phyloP scores from a whole-genome alignment of 1,140 invertebrate genomes.

The Sweltsa coloradensis region DNA sequence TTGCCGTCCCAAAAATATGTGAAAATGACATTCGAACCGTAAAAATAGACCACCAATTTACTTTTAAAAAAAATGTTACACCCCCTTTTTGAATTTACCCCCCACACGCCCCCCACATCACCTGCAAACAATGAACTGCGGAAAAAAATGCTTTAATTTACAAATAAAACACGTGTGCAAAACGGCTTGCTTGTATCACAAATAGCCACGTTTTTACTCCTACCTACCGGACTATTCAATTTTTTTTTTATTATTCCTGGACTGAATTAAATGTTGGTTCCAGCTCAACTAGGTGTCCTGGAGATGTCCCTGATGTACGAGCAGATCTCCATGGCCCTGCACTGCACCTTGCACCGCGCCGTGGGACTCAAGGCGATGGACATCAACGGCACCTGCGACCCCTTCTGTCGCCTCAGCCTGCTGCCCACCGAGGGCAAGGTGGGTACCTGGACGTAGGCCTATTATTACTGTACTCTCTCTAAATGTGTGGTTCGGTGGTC shows the following conservation, averaged over 20 bases:
- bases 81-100: too few relatives aligned
- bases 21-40: too few relatives aligned
- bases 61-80: too few relatives aligned
- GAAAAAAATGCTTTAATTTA: background rate
- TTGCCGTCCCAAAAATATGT: too few relatives aligned
- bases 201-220: too few relatives aligned
- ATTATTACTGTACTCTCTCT: background rate
- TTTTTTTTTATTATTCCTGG: too few relatives aligned
- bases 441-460: too few relatives aligned
- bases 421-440: conserved; percentile 56
- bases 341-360: conserved; percentile 64
- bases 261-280: too few relatives aligned
- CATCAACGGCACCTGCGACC: conserved; percentile 78
- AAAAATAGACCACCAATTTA: too few relatives aligned
- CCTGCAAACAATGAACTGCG: background rate
- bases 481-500: background rate
- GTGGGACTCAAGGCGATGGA: conserved; percentile 72
- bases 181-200: too few relatives aligned
- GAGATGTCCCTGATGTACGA: conserved; percentile 73
- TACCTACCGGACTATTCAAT: too few relatives aligned
- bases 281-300: conserved; percentile 36
- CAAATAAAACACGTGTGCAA: too few relatives aligned
- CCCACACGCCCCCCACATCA: background rate
- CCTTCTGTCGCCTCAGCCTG: conserved; percentile 81
- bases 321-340: conserved; percentile 55